Conservation (phyloP, 2,888 invertebrate species). For the Eristalinus aeneus region DNA sequence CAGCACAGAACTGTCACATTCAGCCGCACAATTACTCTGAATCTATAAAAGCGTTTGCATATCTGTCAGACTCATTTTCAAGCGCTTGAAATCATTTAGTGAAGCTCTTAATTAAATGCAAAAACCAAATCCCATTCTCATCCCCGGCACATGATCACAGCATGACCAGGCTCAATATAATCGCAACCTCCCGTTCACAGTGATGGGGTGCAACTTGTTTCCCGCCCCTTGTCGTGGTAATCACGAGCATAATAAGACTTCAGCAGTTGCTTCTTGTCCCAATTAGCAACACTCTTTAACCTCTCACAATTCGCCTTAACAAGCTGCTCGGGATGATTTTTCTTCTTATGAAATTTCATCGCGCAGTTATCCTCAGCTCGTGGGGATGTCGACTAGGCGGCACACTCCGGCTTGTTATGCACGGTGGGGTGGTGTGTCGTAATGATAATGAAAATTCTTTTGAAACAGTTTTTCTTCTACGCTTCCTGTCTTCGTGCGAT, state of each 20-base stretch:
- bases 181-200: constrained; percentile 8
- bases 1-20: constrained; percentile 1
- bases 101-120: constrained; percentile 38
- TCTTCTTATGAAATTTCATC: constrained; percentile 59
- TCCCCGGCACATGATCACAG: constrained; percentile 19
- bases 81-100: not conserved
- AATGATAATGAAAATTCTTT: constrained; percentile 69
- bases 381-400: not conserved
- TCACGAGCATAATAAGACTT: constrained; percentile 52
- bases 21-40: not conserved
- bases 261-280: constrained; percentile 63
- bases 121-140: not conserved
- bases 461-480: constrained; percentile 12
- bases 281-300: constrained; percentile 70
- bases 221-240: constrained; percentile 15
- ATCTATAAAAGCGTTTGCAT: constrained; percentile 13
- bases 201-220: not conserved
- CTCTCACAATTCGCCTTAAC: constrained; percentile 58
- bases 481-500: not conserved
- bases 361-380: constrained; percentile 31
- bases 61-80: not conserved
- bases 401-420: not conserved
- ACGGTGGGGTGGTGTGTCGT: constrained; percentile 25
- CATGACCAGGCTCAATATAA: constrained; percentile 39
- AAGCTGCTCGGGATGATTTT: constrained; percentile 45